phyloP scores from a whole-genome alignment of 2,888 invertebrate species.

The Timema podura region DNA sequence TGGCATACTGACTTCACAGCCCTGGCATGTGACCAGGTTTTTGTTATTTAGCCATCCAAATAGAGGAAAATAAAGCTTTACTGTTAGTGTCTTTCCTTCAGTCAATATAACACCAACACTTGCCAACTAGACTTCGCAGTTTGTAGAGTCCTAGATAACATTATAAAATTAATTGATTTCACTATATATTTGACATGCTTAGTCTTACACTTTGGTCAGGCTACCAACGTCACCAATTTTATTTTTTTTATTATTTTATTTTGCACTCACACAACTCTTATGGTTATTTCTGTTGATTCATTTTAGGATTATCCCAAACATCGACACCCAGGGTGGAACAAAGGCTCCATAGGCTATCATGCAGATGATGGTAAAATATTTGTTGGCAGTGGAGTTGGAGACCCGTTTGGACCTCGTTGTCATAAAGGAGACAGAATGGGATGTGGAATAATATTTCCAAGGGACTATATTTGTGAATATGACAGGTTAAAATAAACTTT shows the following conservation, averaged over 20 bases:
- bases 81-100: no score
- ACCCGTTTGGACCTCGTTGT: constrained; percentile 51
- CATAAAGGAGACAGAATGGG: constrained; percentile 53
- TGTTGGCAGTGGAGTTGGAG: constrained; percentile 45
- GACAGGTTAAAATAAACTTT: constrained; percentile 29
- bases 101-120: no score
- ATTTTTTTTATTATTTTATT: background rate
- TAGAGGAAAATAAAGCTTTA: no score
- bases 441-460: constrained; percentile 51
- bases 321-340: constrained; percentile 53
- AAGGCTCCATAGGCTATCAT: constrained; percentile 53
- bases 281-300: constrained; percentile 16
- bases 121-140: no score
- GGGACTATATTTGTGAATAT: constrained; percentile 37
- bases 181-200: background rate
- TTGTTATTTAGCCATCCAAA: no score
- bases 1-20: no score
- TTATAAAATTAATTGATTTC: no score
- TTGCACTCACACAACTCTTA: background rate
- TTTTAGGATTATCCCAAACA: constrained; percentile 50
- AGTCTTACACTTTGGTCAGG: background rate
- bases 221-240: background rate
- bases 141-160: no score
- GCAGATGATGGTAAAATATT: constrained; percentile 55
- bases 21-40: no score